Percentiles rank a stretch among this genome's conserved stretches.
phyloP scores from a whole-genome alignment of 1,140 invertebrate species.

The Linepithema humile region DNA sequence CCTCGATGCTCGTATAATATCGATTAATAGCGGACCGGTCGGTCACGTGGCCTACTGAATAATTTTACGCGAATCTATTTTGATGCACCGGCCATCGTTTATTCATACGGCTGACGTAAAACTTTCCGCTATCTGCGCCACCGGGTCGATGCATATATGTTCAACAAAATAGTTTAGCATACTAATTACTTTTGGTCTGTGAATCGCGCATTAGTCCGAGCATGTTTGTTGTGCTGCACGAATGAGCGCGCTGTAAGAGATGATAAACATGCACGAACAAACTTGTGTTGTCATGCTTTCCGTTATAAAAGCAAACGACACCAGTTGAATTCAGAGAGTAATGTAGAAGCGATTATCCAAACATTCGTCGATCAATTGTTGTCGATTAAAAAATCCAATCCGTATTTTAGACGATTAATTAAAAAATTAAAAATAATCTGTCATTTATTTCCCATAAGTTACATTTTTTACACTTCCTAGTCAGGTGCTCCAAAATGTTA shows the following conservation, averaged over 20 bases:
- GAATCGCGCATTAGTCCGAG: conserved; percentile 9
- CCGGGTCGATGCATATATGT: conserved; percentile 28
- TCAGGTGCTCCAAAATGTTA: too few relatives aligned
- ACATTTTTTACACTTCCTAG: too few relatives aligned
- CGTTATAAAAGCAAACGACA: background rate
- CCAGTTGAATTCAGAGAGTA: background rate
- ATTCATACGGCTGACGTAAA: conserved; percentile 58
- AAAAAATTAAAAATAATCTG: too few relatives aligned
- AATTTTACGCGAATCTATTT: conserved; percentile 59
- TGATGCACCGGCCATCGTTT: conserved; percentile 44
- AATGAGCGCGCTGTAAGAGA: conserved; percentile 16
- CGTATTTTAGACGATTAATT: too few relatives aligned
- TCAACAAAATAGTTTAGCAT: conserved; percentile 49
- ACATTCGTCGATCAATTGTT: background rate
- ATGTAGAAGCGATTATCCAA: background rate
- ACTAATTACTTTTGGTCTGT: conserved; percentile 51
- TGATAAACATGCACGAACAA: conserved; percentile 13
- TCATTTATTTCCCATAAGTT: too few relatives aligned
- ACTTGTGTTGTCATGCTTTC: conserved; percentile 3
- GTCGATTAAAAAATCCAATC: too few relatives aligned
- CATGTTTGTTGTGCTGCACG: background rate
- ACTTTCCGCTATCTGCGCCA: conserved; percentile 44
- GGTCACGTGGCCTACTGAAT: conserved; percentile 47
- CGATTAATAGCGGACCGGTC: conserved; percentile 40
- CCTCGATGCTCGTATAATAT: conserved; percentile 39